Evolutionary conservation across 2,888 invertebrate species (phyloP).

Genomic region (Bimastos eiseni): DNA sequence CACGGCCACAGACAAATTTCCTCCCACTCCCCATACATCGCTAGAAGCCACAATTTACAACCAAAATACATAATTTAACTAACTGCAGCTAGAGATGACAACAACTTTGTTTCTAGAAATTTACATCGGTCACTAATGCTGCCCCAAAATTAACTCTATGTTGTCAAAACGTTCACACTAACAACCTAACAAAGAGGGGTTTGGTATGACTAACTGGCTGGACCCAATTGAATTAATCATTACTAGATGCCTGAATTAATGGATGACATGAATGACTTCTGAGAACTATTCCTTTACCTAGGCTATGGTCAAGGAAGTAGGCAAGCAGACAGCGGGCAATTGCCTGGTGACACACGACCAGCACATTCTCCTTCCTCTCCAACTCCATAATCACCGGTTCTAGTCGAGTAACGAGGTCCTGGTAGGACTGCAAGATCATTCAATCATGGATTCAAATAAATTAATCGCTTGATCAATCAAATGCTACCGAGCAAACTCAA

Average conservation of each 20-base stretch:
- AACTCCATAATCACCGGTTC: conserved; percentile 88
- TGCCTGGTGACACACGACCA: conserved; percentile 74
- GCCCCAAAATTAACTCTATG: no score
- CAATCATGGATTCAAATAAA: not conserved
- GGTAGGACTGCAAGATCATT: conserved; percentile 74
- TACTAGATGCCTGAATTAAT: not conserved
- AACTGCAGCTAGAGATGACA: no score
- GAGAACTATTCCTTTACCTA: conserved; percentile 47
- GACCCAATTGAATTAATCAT: not conserved
- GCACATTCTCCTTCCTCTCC: conserved; percentile 70
- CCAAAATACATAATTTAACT: no score
- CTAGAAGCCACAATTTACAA: no score
- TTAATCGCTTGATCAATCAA: not conserved
- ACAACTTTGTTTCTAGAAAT: no score
- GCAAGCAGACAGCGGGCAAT: conserved; percentile 83
- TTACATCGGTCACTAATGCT: no score
- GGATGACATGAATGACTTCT: not conserved
- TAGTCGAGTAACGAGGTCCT: conserved; percentile 85
- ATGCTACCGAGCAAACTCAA: not conserved
- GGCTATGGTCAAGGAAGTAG: conserved; percentile 79
- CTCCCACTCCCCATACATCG: no score
- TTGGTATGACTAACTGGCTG: not conserved
- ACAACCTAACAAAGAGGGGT: no score
- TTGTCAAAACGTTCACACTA: no score
- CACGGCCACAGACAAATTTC: no score